A percentile compares a stretch with the other conserved stretches of the same genome.
phyloP scores from a whole-genome alignment of 2,797 vertebrate genomes.

The Myotis planiceps region DNA sequence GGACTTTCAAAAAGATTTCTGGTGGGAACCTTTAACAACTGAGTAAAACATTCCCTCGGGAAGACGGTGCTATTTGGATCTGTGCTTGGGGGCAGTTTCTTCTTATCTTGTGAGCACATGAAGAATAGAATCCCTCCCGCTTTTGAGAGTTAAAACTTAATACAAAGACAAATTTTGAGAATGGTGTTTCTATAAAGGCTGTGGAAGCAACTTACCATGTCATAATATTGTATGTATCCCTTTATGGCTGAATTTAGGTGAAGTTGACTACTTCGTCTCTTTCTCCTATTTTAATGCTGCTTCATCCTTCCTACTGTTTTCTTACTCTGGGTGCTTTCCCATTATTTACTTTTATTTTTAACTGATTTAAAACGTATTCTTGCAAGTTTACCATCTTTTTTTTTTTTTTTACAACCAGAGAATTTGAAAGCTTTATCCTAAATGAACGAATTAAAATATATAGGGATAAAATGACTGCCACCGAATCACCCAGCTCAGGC shows the following conservation, averaged over 20 bases:
- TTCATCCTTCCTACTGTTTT: not conserved
- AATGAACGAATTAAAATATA: not conserved
- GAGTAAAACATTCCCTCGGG: slow-evolving; percentile 83
- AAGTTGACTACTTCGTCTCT: not conserved
- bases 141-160: slow-evolving; percentile 43
- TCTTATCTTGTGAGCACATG: slow-evolving; percentile 53
- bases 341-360: slow-evolving; percentile 35
- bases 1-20: slow-evolving; percentile 82
- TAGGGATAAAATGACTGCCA: not conserved
- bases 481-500: not conserved
- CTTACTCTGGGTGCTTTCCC: not conserved
- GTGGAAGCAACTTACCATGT: not conserved
- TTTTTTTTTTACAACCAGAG: not conserved
- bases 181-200: not conserved
- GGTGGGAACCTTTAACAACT: slow-evolving; percentile 83
- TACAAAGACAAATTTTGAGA: slow-evolving; percentile 27
- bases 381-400: not conserved
- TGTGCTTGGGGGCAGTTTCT: slow-evolving; percentile 73
- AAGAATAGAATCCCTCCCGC: slow-evolving; percentile 45
- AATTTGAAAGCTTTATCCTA: not conserved
- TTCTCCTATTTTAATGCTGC: not conserved
- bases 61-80: slow-evolving; percentile 76
- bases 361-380: not conserved
- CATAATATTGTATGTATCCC: not conserved
- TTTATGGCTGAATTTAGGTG: not conserved